These are phyloP conservation scores for Taenaris catops DNA, from an alignment of 2,888 invertebrate genomes.

Conservation along the genomic window DNA sequence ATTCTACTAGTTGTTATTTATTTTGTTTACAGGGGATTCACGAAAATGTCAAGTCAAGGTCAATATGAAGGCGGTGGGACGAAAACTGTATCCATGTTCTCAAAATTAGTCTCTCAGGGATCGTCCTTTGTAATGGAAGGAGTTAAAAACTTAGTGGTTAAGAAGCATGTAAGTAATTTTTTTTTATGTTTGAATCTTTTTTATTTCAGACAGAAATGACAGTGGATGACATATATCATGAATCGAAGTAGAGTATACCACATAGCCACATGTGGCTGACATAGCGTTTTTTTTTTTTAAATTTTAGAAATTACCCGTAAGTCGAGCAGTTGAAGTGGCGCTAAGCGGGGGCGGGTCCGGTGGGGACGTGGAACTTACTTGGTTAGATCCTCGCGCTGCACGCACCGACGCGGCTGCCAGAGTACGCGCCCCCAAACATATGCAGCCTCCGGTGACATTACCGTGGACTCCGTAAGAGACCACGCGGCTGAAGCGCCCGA, in stretches of 20 bases:
- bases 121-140: constrained; percentile 99
- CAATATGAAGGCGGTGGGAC: constrained; percentile 96
- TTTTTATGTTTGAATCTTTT: too few species aligned
- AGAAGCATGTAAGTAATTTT: constrained; percentile 90
- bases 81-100: constrained; percentile 98
- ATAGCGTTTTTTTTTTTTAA: not conserved
- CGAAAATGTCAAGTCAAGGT: constrained; percentile 89
- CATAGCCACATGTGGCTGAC: too few species aligned
- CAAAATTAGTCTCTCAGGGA: constrained; percentile 97
- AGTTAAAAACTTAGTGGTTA: constrained; percentile 98
- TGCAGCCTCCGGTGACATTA: constrained; percentile 89
- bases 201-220: too few species aligned
- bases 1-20: too few species aligned
- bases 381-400: constrained; percentile 97
- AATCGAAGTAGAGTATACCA: too few species aligned
- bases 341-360: constrained; percentile 69
- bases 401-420: constrained; percentile 90
- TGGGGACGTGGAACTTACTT: constrained; percentile 90
- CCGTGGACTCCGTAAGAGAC: constrained; percentile 96
- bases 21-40: constrained; percentile 82
- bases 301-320: constrained; percentile 97
- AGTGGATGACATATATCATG: too few species aligned
- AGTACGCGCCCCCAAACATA: constrained; percentile 79
- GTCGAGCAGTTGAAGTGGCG: constrained; percentile 91
- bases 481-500: constrained; percentile 81